Evolutionary conservation across 1,140 invertebrate genomes (phyloP).

Genomic region (Dreissena polymorpha): DNA sequence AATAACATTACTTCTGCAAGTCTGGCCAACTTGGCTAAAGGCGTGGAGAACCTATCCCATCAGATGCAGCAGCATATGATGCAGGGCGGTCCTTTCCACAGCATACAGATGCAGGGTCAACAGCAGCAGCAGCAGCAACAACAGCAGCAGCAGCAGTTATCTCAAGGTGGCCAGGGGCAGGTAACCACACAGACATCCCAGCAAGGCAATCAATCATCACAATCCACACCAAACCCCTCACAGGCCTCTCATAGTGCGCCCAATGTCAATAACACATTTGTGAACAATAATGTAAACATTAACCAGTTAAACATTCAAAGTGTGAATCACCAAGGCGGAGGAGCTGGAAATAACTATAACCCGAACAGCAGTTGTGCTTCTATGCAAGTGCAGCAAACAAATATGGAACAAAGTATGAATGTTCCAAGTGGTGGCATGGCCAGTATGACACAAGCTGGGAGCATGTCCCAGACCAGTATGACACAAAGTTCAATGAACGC

Average conservation of each 20-base stretch:
- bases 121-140: background rate
- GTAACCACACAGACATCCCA: background rate
- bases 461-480: slow-evolving; percentile 44
- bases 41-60: slow-evolving; percentile 78
- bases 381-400: slow-evolving; percentile 76
- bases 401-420: slow-evolving; percentile 61
- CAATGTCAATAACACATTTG: slow-evolving; percentile 82
- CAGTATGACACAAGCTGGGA: slow-evolving; percentile 36
- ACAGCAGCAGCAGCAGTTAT: background rate
- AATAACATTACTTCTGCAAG: slow-evolving; percentile 78
- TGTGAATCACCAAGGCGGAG: slow-evolving; percentile 67
- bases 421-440: slow-evolving; percentile 16
- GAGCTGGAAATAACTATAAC: slow-evolving; percentile 59
- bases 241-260: slow-evolving; percentile 70
- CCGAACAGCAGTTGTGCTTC: slow-evolving; percentile 53
- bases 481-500: slow-evolving; percentile 39
- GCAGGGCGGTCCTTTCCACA: slow-evolving; percentile 79
- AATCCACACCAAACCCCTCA: slow-evolving; percentile 43
- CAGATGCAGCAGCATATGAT: slow-evolving; percentile 80
- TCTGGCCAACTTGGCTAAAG: slow-evolving; percentile 78
- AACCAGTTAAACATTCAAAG: slow-evolving; percentile 82
- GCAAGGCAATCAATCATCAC: background rate
- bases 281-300: slow-evolving; percentile 82
- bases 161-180: background rate
- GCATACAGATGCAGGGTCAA: slow-evolving; percentile 71